Evolutionary conservation across 2,113 vertebrate genomes (phyloP).

Genomic region (Melanotaenia duboulayi): DNA sequence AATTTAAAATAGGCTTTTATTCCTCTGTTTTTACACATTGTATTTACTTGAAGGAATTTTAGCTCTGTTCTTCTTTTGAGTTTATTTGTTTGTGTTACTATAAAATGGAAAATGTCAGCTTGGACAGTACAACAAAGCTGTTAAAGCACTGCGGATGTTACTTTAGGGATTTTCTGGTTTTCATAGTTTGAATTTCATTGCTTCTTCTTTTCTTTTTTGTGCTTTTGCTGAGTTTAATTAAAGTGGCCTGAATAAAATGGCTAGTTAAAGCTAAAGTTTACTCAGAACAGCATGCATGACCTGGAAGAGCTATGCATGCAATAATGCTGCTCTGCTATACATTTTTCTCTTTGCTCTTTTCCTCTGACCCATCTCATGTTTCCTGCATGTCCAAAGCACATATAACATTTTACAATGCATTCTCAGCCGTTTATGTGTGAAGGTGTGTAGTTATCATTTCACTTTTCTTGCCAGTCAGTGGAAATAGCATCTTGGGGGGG

Average conservation of each 20-base stretch:
- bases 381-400: not conserved
- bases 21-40: conserved; percentile 12
- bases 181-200: not conserved
- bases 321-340: not conserved
- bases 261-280: not conserved
- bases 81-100: conserved; percentile 10
- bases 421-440: conserved; percentile 9
- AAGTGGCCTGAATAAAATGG: conserved; percentile 2
- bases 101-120: conserved; percentile 31
- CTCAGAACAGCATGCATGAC: not conserved
- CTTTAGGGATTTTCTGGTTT: conserved; percentile 28
- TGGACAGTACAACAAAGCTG: conserved; percentile 16
- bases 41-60: conserved; percentile 39
- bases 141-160: conserved; percentile 37
- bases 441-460: conserved; percentile 24
- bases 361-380: not conserved
- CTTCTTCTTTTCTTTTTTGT: not conserved
- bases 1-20: conserved; percentile 15
- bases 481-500: conserved; percentile 61
- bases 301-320: not conserved
- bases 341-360: not conserved
- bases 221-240: conserved; percentile 17
- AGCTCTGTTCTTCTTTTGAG: not conserved
- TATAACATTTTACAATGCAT: conserved; percentile 7
- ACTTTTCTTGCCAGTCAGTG: conserved; percentile 9